These are phyloP conservation scores for Hemichromis elongatus DNA, from an alignment of 2,113 vertebrate species.

Conservation along the genomic window DNA sequence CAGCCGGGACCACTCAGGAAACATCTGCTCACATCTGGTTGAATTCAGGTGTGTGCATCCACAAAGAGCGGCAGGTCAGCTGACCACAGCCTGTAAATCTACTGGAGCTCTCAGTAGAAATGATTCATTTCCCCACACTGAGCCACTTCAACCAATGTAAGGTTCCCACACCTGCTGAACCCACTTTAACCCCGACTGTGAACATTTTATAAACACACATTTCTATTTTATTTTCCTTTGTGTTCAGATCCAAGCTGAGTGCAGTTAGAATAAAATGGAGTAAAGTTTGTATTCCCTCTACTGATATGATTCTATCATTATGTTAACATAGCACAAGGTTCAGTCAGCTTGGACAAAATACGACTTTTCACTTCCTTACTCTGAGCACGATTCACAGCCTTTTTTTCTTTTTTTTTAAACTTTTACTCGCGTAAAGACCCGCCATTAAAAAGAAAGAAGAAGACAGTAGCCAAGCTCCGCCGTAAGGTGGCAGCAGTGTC, in stretches of 20 bases:
- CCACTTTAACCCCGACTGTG: not conserved
- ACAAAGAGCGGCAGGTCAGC: not conserved
- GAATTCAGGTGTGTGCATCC: not conserved
- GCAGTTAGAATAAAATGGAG: too few relatives aligned
- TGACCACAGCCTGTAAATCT: not conserved
- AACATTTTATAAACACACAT: not conserved
- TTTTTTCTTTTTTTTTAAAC: not conserved
- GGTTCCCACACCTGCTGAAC: not conserved
- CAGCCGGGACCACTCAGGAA: too few relatives aligned
- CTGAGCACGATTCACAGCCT: not conserved
- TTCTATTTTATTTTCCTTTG: not conserved
- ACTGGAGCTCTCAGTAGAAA: not conserved
- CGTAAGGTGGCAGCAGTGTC: fast-evolving
- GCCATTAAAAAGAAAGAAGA: too few relatives aligned
- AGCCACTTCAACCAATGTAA: fast-evolving
- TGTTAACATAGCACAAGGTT: not conserved
- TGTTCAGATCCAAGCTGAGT: too few relatives aligned
- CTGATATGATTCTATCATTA: not conserved
- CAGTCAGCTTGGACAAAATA: not conserved
- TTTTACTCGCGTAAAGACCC: not conserved
- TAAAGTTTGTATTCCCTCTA: not conserved
- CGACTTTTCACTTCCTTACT: not conserved
- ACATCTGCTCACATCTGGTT: too few relatives aligned
- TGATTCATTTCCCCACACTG: not conserved
- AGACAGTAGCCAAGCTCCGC: not conserved